Evolutionary conservation across 2,113 vertebrate species (phyloP).

Genomic region (Canis aureus): DNA sequence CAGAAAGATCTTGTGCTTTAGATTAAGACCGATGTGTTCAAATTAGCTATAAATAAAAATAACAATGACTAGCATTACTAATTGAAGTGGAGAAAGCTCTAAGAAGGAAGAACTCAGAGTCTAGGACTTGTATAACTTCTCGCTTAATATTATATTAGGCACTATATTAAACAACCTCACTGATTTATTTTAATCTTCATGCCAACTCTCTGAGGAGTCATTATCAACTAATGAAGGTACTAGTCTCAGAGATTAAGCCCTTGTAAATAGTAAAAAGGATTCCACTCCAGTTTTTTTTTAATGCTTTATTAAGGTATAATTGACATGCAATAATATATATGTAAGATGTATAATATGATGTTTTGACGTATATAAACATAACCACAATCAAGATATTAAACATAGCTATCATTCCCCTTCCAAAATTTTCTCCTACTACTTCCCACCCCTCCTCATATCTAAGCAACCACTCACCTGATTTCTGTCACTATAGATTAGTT

Average conservation of each 20-base stretch:
- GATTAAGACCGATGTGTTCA: neutral
- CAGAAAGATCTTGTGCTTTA: neutral
- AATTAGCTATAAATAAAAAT: constrained; percentile 28
- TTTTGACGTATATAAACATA: neutral
- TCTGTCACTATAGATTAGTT: neutral
- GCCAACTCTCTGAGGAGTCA: neutral
- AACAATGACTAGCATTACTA: neutral
- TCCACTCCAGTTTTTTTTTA: neutral
- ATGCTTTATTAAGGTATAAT: neutral
- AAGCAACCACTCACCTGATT: neutral
- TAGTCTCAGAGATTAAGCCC: neutral
- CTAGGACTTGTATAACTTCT: neutral
- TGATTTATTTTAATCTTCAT: neutral
- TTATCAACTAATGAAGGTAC: neutral
- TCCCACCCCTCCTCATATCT: neutral
- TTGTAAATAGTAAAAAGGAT: neutral
- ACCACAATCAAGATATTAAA: neutral
- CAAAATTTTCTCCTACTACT: neutral
- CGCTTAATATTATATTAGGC: neutral
- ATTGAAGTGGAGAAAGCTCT: neutral
- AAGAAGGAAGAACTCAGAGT: constrained; percentile 35
- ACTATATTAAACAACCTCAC: neutral
- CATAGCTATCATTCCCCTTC: neutral
- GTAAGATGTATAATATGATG: neutral
- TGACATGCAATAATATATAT: neutral